Base-by-base conservation (phyloP, 2,888 invertebrate species). In the Dynastes tityus region DNA sequence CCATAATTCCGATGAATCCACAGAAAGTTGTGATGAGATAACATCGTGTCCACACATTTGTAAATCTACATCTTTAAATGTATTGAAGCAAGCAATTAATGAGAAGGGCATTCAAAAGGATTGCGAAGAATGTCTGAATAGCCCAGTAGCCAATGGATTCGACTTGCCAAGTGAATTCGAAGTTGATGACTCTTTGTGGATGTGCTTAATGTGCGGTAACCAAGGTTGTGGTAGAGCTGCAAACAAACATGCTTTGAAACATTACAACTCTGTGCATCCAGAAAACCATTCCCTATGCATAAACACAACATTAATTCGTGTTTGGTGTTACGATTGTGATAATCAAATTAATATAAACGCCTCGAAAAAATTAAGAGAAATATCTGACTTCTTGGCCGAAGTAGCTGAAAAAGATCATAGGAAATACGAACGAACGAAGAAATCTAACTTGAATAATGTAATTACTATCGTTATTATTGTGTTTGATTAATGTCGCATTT, bases 281-380 rank as follows among this genome's bases (percentile, higher is more conserved):
- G 95, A 95, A 87, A 91, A 90, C 67, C 97, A 97, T 89, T 91
- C 92, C 1, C 87, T 97, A 79, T 93, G 93, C 58, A 91, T 94
- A 80, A 94, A 95, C 86, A 94, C 94, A 37, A 91, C 92, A 51
- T 89, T 91, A 29, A 95, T 94, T 92, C 92, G 90, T 78, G 91
- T 95, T 37, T 95, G 95, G 92, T 97, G 96, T 89, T 95, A 95
- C 85, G 91, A 91, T 77, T 97, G 96, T 89, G 93, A 94, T 85
- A 91, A 91, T 83, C 93, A 94, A 88, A 91, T 96, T 16, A 91
- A 91, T 76, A 88, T 92, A 9, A 89, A 90, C 1, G 89, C 90
- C 86, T 81, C 91, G 67, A 93, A 93, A 87, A 94, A 94, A 85
- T 90, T 97, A 0, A 90, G 92, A 64, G 95, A 96, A 85, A 93